Base-by-base conservation (phyloP, 2,888 invertebrate genomes). In the Drosophila affinis region DNA sequence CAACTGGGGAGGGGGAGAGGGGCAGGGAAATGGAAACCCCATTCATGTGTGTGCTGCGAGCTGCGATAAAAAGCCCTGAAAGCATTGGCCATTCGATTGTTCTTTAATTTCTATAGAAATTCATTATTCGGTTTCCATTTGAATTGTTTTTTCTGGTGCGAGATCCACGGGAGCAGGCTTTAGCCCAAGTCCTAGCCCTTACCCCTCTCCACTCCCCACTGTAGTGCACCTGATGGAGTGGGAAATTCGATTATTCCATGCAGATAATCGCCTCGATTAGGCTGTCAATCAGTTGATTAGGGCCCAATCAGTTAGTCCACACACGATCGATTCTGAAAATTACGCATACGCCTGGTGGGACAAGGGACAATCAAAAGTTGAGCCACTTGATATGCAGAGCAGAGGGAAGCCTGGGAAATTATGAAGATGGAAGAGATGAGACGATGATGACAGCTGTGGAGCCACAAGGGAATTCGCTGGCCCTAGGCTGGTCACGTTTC, bases 381-480 rank as follows among this genome's bases (percentile, higher is more conserved):
- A 84, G 75, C 79, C 75, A 71, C 79, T 85, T 82, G 58, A 67
- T 87, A 82, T 87, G 75, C 87, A 79, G 21, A 34, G 49, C 59
- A 57, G 71, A 59, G 68, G 68, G 55, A 45, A 46, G 49, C 57
- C 56, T 45, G 12, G 24, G 46, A 78, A 84, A 79, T 87, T 85
- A 87, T 85, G 72, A 81, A 71, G 65, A 65, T 76, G 74, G 45
- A 48, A 21, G 44, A 49, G 39, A 54, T 48, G 65, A 54, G 39
- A 54, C 54, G 65, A 54, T 65, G 65, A 64, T 53, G 48, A 68
- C 68, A 67, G 68, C 49, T 56, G 68, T 67, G 65, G 29, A 18
- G 39, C 51, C 62, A 24, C 9, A n/a, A 24, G 62, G 62, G 44
- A 53, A 49, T 52, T 52, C 53, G 52, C 56, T 34, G 12, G 45